phyloP scores from a whole-genome alignment of 2,113 vertebrate species.

The Oncorhynchus masou region DNA sequence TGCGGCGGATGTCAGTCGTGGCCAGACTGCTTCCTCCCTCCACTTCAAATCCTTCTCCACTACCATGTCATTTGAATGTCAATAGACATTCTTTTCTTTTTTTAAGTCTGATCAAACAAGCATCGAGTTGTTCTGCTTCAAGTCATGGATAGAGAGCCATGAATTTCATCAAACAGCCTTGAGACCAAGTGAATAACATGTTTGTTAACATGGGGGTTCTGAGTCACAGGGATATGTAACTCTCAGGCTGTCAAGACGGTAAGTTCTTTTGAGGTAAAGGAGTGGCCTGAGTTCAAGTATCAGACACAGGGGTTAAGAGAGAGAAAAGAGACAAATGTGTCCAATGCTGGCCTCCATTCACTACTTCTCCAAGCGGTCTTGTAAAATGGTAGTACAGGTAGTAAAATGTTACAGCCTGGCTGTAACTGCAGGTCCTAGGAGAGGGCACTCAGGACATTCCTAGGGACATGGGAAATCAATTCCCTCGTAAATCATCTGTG shows the following conservation, averaged over 20 bases:
- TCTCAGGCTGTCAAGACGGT: not conserved
- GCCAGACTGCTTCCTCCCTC: not conserved
- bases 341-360: not conserved
- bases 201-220: not conserved
- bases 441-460: not conserved
- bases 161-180: not conserved
- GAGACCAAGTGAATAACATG: not conserved
- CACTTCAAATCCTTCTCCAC: not conserved
- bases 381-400: constrained; percentile 9
- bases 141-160: not conserved
- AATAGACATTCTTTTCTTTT: not conserved
- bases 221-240: not conserved
- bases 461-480: not conserved
- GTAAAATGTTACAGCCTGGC: constrained; percentile 11
- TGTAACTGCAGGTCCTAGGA: not conserved
- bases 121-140: not conserved
- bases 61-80: not conserved
- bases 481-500: constrained; percentile 8
- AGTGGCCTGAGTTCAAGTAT: not conserved
- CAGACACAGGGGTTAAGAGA: not conserved
- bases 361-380: constrained; percentile 1
- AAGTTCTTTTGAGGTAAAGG: too few relatives aligned
- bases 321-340: constrained; percentile 11
- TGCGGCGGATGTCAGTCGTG: not conserved
- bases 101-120: not conserved